Conservation (phyloP, 2,113 vertebrate species). For the Zosterops lateralis region DNA sequence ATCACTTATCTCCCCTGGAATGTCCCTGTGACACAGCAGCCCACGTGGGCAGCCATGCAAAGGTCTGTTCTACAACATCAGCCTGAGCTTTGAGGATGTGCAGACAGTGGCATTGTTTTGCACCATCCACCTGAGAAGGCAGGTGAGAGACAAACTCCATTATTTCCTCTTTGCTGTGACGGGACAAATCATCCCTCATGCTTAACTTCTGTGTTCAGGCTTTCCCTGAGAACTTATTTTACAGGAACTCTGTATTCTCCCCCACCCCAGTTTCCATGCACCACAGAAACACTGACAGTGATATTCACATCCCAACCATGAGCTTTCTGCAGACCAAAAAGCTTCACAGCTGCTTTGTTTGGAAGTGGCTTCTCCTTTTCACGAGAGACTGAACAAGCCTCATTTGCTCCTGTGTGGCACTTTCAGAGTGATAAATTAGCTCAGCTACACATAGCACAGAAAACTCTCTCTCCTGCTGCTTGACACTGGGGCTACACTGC, state of each 20-base stretch:
- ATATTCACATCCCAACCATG: background rate
- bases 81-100: background rate
- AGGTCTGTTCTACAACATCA: background rate
- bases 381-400: background rate
- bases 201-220: background rate
- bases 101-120: background rate
- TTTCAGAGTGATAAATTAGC: background rate
- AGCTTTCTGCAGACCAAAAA: background rate
- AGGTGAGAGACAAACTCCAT: background rate
- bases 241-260: background rate
- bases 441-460: background rate
- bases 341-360: background rate
- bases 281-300: background rate
- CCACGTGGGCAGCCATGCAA: background rate
- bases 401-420: background rate
- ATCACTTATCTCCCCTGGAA: background rate
- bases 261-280: accelerated
- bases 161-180: background rate
- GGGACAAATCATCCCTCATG: background rate
- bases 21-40: background rate
- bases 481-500: accelerated
- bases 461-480: background rate
- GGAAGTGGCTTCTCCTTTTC: background rate
- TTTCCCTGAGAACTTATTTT: background rate
- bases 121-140: background rate